phyloP scores from a whole-genome alignment of 2,888 invertebrate genomes.

The Meteorus cinctellus region DNA sequence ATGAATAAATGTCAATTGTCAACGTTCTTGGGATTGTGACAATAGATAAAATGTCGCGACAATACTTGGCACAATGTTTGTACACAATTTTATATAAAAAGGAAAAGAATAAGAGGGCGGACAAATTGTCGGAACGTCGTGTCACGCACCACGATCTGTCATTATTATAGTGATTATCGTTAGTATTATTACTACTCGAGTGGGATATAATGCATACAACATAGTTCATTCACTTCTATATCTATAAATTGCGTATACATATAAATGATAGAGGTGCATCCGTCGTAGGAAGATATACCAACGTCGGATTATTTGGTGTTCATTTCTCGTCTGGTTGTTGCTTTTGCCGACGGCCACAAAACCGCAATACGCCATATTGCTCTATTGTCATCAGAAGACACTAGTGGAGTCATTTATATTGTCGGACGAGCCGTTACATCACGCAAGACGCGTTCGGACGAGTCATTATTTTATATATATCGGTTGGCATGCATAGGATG shows the following conservation, averaged over 20 bases:
- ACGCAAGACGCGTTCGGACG: conserved; percentile 52
- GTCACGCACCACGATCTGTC: conserved; percentile 39
- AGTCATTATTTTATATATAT: conserved; percentile 50
- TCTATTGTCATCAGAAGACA: conserved; percentile 41
- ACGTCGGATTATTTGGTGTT: conserved; percentile 20
- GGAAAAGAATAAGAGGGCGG: conserved; percentile 10
- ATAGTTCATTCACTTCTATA: background rate
- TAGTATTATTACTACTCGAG: conserved; percentile 28
- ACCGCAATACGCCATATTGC: conserved; percentile 68
- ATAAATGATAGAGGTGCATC: conserved; percentile 29
- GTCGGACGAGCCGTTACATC: conserved; percentile 57
- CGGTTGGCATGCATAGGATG: conserved; percentile 24
- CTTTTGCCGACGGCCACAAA: conserved; percentile 55
- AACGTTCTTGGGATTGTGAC: conserved; percentile 17
- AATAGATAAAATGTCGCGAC: conserved; percentile 3
- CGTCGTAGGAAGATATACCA: background rate
- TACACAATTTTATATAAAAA: conserved; percentile 6
- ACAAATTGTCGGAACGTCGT: conserved; percentile 31
- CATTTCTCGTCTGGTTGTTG: conserved; percentile 38
- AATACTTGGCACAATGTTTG: background rate
- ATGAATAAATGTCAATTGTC: conserved; percentile 31
- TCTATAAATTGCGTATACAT: background rate
- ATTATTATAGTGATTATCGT: conserved; percentile 44
- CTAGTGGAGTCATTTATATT: conserved; percentile 52
- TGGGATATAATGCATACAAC: conserved; percentile 8